phyloP scores from a whole-genome alignment of 2,113 vertebrate species.

The Oxyura jamaicensis region DNA sequence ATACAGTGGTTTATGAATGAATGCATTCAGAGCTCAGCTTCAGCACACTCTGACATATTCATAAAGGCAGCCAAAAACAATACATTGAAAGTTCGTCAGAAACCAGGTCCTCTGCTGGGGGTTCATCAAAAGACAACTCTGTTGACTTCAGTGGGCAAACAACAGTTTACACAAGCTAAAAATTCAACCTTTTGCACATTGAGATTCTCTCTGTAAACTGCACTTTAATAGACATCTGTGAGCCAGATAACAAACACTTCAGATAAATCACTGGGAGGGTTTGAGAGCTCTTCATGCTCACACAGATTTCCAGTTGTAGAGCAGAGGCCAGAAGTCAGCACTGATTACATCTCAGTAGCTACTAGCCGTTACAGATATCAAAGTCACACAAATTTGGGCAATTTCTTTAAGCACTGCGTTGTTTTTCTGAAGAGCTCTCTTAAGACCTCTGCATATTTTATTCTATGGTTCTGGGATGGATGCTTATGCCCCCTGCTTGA shows the following conservation, averaged over 20 bases:
- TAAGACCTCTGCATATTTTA: background rate
- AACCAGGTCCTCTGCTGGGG: constrained; percentile 5
- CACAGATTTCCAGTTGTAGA: background rate
- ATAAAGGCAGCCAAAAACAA: constrained; percentile 28
- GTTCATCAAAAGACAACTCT: background rate
- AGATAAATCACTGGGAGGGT: background rate
- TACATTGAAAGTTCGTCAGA: background rate
- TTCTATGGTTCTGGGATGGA: background rate
- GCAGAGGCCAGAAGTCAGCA: background rate
- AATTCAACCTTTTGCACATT: background rate
- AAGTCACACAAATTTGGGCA: background rate
- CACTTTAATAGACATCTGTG: background rate
- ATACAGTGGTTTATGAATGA: constrained; percentile 30
- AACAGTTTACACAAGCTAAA: constrained; percentile 28
- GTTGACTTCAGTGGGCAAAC: constrained; percentile 7
- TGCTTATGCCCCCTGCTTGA: background rate
- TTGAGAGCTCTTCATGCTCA: background rate
- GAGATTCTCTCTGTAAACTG: background rate
- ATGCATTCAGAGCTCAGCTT: constrained; percentile 33
- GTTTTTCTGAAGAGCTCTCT: background rate
- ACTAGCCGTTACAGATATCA: background rate
- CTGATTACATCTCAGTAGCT: background rate
- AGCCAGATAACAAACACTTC: constrained; percentile 22
- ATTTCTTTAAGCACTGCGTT: background rate
- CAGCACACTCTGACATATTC: constrained; percentile 29